These are phyloP conservation scores for Drosophila lutescens DNA, from an alignment of 2,888 invertebrate genomes.

Conservation along the genomic window DNA sequence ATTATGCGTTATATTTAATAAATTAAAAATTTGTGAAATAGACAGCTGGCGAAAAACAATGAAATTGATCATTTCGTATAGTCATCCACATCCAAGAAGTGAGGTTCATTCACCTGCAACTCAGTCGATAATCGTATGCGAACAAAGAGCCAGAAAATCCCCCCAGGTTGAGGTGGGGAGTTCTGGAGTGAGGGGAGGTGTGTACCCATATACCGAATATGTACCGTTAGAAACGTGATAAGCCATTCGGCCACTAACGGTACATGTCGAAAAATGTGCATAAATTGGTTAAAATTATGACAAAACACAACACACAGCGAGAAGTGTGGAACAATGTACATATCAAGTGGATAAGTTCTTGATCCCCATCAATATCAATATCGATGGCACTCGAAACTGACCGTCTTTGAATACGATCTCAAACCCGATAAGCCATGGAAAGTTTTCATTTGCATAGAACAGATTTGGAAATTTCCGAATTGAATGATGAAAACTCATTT, in stretches of 20 bases:
- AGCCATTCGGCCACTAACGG: constrained; percentile 51
- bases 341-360: constrained; percentile 39
- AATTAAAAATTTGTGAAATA: constrained; percentile 51
- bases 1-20: constrained; percentile 68
- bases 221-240: constrained; percentile 69
- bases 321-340: constrained; percentile 35
- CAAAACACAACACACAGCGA: constrained; percentile 40
- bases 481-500: neutral
- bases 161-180: constrained; percentile 25
- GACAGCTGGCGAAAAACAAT: constrained; percentile 49
- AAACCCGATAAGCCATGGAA: constrained; percentile 55
- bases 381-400: constrained; percentile 57
- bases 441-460: constrained; percentile 48
- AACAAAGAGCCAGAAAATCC: constrained; percentile 34
- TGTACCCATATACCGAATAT: constrained; percentile 1
- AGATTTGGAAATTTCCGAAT: neutral
- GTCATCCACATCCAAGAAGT: constrained; percentile 48
- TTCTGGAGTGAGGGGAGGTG: constrained; percentile 1
- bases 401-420: constrained; percentile 28
- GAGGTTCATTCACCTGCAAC: constrained; percentile 66
- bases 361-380: constrained; percentile 58
- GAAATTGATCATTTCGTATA: constrained; percentile 65
- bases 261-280: constrained; percentile 55
- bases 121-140: constrained; percentile 60
- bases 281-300: constrained; percentile 64